Evolutionary conservation across 2,113 vertebrate species (phyloP).

Genomic region (Prunella himalayana): DNA sequence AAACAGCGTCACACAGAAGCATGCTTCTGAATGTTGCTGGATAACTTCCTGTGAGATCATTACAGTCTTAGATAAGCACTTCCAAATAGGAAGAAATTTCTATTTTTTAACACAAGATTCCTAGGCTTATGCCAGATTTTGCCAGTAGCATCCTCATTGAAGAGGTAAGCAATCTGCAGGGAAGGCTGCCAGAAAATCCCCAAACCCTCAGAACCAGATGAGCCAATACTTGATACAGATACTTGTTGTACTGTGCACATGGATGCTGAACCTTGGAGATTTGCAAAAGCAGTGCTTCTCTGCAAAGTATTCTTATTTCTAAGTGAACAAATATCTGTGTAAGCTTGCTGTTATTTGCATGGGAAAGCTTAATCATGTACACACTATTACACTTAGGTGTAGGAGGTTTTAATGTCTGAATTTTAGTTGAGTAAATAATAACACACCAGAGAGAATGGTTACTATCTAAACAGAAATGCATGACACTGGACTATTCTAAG

Average conservation of each 20-base stretch:
- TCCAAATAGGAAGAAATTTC: neutral
- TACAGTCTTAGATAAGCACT: neutral
- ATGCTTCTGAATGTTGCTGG: neutral
- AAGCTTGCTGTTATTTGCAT: neutral
- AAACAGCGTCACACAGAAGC: neutral
- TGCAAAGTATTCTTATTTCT: neutral
- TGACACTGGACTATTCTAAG: neutral
- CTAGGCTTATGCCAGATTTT: neutral
- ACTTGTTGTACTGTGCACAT: neutral
- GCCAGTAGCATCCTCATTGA: neutral
- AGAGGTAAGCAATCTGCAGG: neutral
- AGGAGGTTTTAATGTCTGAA: neutral
- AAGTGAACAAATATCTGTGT: neutral
- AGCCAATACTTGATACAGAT: neutral
- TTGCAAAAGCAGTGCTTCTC: neutral
- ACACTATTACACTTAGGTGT: neutral
- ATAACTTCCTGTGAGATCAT: neutral
- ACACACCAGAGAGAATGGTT: neutral
- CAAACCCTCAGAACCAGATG: neutral
- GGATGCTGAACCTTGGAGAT: neutral
- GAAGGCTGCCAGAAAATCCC: neutral
- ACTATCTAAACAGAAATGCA: neutral
- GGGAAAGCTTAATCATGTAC: neutral
- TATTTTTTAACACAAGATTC: neutral
- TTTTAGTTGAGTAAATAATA: neutral